phyloP scores from a whole-genome alignment of 2,113 vertebrate species.

The Athene noctua region DNA sequence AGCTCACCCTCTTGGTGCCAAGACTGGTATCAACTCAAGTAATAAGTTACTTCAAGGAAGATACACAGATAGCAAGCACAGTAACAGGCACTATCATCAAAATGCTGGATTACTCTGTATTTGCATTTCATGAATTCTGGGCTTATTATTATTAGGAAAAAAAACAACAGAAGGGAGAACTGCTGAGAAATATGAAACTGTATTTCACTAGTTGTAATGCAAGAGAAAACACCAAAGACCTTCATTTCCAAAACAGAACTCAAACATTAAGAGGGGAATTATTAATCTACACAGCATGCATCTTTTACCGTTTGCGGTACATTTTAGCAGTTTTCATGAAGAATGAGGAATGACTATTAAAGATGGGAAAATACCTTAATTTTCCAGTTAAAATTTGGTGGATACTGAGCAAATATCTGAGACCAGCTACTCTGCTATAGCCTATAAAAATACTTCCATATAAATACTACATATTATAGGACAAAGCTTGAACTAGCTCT shows the following conservation, averaged over 20 bases:
- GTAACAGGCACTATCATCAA: not conserved
- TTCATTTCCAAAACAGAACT: not conserved
- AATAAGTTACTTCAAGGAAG: constrained; percentile 10
- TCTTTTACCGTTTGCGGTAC: not conserved
- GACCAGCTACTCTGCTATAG: not conserved
- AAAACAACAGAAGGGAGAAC: not conserved
- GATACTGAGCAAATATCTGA: not conserved
- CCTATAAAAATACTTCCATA: not conserved
- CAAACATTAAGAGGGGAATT: not conserved
- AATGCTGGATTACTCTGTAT: not conserved
- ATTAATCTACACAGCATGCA: not conserved
- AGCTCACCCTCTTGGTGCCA: not conserved
- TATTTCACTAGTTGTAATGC: not conserved
- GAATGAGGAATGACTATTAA: not conserved
- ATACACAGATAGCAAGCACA: not conserved
- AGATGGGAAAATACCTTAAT: not conserved
- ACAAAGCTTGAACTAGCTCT: not conserved
- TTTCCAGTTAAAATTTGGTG: not conserved
- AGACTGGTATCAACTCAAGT: not conserved
- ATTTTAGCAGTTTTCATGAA: not conserved
- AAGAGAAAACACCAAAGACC: not conserved
- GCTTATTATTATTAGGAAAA: not conserved
- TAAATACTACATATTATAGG: not conserved
- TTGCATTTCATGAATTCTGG: not conserved
- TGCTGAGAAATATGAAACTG: not conserved